Base-by-base conservation (phyloP, 2,888 invertebrate species). In the Drosophila tanythrix region DNA sequence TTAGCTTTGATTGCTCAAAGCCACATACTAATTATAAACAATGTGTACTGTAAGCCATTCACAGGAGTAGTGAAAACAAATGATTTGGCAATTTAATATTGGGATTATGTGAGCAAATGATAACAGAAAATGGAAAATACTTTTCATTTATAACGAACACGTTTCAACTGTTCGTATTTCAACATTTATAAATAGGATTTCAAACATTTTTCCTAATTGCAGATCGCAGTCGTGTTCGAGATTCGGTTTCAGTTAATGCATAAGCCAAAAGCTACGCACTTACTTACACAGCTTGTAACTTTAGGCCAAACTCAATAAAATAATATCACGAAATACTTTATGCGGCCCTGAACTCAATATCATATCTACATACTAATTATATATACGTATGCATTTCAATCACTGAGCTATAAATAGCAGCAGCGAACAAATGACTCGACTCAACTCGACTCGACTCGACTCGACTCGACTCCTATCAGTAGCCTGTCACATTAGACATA, bases 391-490 rank as follows among this genome's bases (percentile, higher is more conserved):
- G 15, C 48, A 68, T 74, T 43, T 38, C 29, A 43, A 31, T n/a
- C 67, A 74, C 63, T 68, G 56, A 52, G 62, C 50, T 52, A 74
- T 62, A 73, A 76, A 76, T 73, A 76, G 50, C 67, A 51, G 52
- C 60, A 53, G 21, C 46, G 15, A 46, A 46, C 46, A 46, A 46
- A 46, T 46, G 46, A 38, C 18, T 18, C 38, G 50, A 56, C 36
- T 15, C 31, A 31, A 38, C 53, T 65, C 79, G 11, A 40, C 40
- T 40, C 40, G 40, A 40, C 43, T 43, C n/a, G n/a, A n/a, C n/a
- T n/a, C 43, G 53, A 60, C 33, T 15, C 35, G 46, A 31, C 56
- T 63, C 75, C 53, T 74, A 79, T 77, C 77, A 74, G 62, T 43
- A 13, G 64, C 48, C 36, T 66, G 79, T 62, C 74, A 78, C 52